Conservation (phyloP, 92 coral and sea anemone species). For the Epizoanthus ramosus region DNA sequence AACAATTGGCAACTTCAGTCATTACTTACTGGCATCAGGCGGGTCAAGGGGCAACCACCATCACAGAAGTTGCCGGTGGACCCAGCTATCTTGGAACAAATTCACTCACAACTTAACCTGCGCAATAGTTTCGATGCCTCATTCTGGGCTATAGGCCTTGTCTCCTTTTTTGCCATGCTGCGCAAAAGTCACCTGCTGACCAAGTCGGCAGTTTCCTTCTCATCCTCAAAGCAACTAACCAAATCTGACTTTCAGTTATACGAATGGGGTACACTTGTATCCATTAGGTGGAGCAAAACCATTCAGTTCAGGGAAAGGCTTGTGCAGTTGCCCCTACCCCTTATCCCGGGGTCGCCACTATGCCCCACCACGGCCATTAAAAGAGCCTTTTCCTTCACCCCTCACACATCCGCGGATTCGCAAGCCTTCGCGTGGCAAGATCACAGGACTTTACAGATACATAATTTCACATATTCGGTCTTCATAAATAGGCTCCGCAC, state of each 20-base stretch:
- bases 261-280: constrained; percentile 43
- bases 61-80: background rate
- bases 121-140: constrained; percentile 16
- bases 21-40: background rate
- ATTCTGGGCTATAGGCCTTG: constrained; percentile 21
- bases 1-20: constrained; percentile 8
- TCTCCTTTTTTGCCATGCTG: constrained; percentile 8
- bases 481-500: background rate
- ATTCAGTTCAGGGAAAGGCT: background rate
- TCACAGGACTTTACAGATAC: background rate
- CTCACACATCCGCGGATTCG: background rate
- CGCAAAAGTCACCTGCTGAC: too few relatives aligned
- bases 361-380: background rate
- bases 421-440: constrained; percentile 1
- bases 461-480: background rate
- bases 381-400: background rate
- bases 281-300: constrained; percentile 1
- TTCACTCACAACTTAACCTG: background rate
- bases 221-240: too few relatives aligned
- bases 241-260: too few relatives aligned
- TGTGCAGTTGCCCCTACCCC: background rate
- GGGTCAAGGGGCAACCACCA: background rate
- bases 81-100: background rate
- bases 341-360: background rate
- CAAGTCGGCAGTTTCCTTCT: too few relatives aligned